Base-by-base conservation (phyloP, 2,113 vertebrate species). In the Siniperca knerii region DNA sequence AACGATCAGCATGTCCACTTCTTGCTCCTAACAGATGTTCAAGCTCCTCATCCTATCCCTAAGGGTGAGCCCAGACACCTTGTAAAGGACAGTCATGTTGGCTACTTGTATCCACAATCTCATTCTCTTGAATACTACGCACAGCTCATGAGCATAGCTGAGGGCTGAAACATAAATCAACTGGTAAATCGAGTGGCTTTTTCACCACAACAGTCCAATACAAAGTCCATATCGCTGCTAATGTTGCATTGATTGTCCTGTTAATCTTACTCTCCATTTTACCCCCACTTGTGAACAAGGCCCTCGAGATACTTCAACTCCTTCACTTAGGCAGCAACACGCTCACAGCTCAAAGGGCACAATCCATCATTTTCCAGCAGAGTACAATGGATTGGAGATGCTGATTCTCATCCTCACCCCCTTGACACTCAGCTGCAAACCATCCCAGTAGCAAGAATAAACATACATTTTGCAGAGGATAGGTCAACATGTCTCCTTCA, bases 181-280 rank as follows among this genome's bases (percentile, higher is more conserved):
- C 72, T n/a, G 5, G 21, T 15, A 62, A 66, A 81, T 64, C 18
- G 4, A 66, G 48, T 29, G 0, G 1, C 21, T 74, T 75, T 48
- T 58, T n/a, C 40, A 35, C 48, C 35, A 29, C 48, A 73, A 23
- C 44, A 52, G 16, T 50, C 3, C 0, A 0, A 33, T 48, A 23
- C 23, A 64, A 44, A 64, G 6, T 65, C 58, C 33, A 60, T 16
- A 67, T 75, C 18, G 40, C 37, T 80, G 64, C 52, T 61, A 73
- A 64, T 83, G 76, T 40, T 8, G 7, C 55, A 44, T 72, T 6
- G 23, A 68, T 89, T 23, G 15, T 55, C 42, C n/a, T 75, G 57
- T 64, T 48, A 25, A 55, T 61, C 23, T 77, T 52, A 60, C 20
- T 18, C 60, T 75, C 21, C 50, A 35, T 55, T 35, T 76, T 80